A percentile compares a stretch with the other conserved stretches of the same genome.
These are phyloP conservation scores for Limnodromus scolopaceus DNA, from an alignment of 2,797 vertebrate species.

Conservation along the genomic window DNA sequence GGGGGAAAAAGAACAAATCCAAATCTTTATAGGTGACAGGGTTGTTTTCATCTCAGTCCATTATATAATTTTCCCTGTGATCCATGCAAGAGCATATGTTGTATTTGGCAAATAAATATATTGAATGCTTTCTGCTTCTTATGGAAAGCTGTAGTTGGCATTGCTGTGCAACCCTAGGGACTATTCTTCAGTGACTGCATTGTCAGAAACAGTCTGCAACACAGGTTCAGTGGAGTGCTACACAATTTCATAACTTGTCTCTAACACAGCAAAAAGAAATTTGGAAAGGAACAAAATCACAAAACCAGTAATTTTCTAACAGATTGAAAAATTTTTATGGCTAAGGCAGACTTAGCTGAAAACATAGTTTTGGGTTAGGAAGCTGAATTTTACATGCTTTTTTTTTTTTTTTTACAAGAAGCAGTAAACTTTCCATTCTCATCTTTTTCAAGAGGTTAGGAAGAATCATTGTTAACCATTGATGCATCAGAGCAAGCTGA, in stretches of 20 bases:
- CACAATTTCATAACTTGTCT: background rate
- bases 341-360: background rate
- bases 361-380: background rate
- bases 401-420: background rate
- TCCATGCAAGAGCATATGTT: background rate
- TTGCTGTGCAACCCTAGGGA: background rate
- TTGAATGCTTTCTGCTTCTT: background rate
- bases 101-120: background rate
- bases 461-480: background rate
- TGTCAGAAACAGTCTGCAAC: background rate
- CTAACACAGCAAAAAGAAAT: background rate
- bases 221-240: background rate
- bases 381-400: background rate
- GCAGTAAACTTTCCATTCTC: background rate
- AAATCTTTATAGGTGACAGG: background rate
- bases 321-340: background rate
- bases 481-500: background rate
- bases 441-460: background rate
- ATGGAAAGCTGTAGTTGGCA: rapidly evolving
- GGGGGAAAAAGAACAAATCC: rapidly evolving
- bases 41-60: background rate
- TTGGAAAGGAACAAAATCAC: background rate
- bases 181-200: background rate
- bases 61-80: background rate
- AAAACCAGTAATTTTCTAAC: background rate